phyloP scores from a whole-genome alignment of 2,888 invertebrate genomes.

The Dusona sp. region DNA sequence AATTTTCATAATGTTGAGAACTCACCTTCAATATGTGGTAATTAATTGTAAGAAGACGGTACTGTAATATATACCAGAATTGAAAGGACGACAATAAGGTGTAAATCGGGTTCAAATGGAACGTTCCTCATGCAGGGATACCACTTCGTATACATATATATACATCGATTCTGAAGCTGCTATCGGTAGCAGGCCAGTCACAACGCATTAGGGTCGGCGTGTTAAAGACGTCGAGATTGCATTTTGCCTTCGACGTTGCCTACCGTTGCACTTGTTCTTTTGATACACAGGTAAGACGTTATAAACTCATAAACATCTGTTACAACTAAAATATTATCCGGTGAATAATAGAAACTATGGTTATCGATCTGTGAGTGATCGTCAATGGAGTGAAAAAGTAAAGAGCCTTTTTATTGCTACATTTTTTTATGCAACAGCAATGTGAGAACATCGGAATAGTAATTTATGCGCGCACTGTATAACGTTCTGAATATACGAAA shows the following conservation, averaged over 20 bases:
- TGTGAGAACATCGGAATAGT: too few relatives aligned
- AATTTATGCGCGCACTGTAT: not conserved
- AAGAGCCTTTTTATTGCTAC: not conserved
- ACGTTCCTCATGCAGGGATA: not conserved
- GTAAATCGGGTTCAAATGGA: not conserved
- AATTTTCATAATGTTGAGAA: not conserved
- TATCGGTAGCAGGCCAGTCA: conserved; percentile 64
- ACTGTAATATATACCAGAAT: not conserved
- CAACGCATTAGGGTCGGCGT: conserved; percentile 63
- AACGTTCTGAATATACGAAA: not conserved
- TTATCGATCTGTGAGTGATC: not conserved
- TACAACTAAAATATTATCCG: conserved; percentile 9
- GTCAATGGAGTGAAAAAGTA: not conserved
- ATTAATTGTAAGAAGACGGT: not conserved
- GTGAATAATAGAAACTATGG: not conserved
- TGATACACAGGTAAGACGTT: conserved; percentile 47
- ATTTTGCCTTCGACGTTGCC: conserved; percentile 47
- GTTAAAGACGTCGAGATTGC: conserved; percentile 66
- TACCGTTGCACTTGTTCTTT: conserved; percentile 30
- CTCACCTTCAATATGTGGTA: not conserved
- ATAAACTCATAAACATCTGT: conserved; percentile 5
- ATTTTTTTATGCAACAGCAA: not conserved
- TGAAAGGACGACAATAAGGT: not conserved
- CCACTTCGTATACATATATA: conserved; percentile 21
- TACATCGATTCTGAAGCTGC: conserved; percentile 49